phyloP scores from a whole-genome alignment of 1,140 invertebrate genomes.

The Cecropterus lyciades region DNA sequence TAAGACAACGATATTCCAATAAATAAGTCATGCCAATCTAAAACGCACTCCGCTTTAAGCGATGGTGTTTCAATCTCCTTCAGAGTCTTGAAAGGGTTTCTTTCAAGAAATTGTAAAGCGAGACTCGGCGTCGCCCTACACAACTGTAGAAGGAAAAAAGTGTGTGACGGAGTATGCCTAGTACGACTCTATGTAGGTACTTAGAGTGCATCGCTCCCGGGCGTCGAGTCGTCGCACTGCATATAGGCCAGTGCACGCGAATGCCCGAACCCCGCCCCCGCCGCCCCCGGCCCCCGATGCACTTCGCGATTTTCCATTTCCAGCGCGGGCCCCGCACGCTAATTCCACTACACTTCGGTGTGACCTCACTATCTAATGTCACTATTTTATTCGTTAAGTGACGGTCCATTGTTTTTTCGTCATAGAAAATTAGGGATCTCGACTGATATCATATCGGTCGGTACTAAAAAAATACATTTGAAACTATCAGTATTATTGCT shows the following conservation, averaged over 20 bases:
- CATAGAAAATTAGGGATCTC: too few species aligned
- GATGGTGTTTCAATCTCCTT: constrained; percentile 67
- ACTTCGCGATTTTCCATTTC: constrained; percentile 81
- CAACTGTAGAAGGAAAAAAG: constrained; percentile 70
- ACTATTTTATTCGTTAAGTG: not conserved
- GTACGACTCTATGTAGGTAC: constrained; percentile 70
- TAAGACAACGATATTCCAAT: not conserved
- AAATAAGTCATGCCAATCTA: constrained; percentile 25
- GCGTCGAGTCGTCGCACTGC: constrained; percentile 81
- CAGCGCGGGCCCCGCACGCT: constrained; percentile 65
- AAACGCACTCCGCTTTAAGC: constrained; percentile 39
- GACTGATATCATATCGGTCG: too few species aligned
- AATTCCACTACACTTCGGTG: constrained; percentile 63
- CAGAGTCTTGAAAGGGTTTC: constrained; percentile 60
- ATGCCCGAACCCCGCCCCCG: constrained; percentile 54
- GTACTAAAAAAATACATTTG: too few species aligned
- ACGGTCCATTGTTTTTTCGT: too few species aligned
- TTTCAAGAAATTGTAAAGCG: constrained; percentile 75
- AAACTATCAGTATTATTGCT: too few species aligned
- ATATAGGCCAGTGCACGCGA: constrained; percentile 82
- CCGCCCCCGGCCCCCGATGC: constrained; percentile 49
- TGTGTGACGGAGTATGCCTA: constrained; percentile 75
- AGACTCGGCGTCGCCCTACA: constrained; percentile 68
- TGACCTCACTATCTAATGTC: constrained; percentile 23
- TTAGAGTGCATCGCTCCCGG: constrained; percentile 81